Conservation (phyloP, 1,140 invertebrate genomes). For the Conus betulinus region DNA sequence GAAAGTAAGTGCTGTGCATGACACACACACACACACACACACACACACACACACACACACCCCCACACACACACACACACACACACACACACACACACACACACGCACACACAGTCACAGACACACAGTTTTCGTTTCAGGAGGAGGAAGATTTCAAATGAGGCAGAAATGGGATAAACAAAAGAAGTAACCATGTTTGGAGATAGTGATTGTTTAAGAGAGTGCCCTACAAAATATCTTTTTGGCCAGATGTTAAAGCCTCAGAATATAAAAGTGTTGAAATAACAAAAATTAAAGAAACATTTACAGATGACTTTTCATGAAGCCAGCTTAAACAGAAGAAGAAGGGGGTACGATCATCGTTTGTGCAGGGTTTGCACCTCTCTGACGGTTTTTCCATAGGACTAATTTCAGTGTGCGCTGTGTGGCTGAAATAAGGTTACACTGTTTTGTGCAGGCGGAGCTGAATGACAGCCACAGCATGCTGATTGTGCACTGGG, state of each 20-base stretch:
- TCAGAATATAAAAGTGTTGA: too few species aligned
- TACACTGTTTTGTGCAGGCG: constrained; percentile 65
- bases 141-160: too few species aligned
- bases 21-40: background rate
- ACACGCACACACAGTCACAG: too few species aligned
- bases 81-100: too few species aligned
- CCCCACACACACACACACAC: background rate
- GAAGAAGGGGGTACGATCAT: background rate
- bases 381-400: background rate
- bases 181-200: too few species aligned
- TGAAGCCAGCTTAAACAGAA: background rate
- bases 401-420: background rate
- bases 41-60: background rate
- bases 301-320: background rate
- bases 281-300: background rate
- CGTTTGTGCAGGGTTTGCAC: background rate
- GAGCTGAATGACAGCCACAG: constrained; percentile 88
- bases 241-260: too few species aligned
- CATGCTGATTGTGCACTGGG: constrained; percentile 93
- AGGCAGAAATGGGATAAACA: too few species aligned
- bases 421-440: background rate
- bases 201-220: too few species aligned
- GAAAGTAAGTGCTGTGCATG: too few species aligned
- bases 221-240: too few species aligned
- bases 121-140: too few species aligned